Base-by-base conservation (phyloP, 2,113 vertebrate species). In the Cyprichromis sp. region DNA sequence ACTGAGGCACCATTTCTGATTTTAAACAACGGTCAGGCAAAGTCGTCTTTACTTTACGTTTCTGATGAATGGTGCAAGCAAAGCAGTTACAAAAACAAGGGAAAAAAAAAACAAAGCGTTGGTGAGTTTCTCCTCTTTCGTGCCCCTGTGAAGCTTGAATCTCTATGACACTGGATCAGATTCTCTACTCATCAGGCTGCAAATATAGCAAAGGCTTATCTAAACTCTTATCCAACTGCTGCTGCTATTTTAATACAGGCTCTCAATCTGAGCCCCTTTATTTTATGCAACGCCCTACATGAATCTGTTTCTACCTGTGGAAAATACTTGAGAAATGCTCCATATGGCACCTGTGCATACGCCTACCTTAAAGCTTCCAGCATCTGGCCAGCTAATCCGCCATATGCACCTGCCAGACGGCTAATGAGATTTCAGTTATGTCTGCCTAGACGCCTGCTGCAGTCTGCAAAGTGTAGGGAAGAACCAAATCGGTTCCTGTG, bases 371-470 rank as follows among this genome's bases (percentile, higher is more conserved):
- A 9, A 14, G 40, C 82, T 6, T 40, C 71, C n/a, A 6, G 42
- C 73, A 78, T 50, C 73, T 34, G 73, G 16, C 26, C 17, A 8
- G n/a, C 13, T 45, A 86, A 36, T 82, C 78, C 11, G 53, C 86
- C 85, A 86, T 61, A 71, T 81, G 61, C 73, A 47, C 26, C 16
- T 13, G 8, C 86, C 78, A 87, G 55, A 80, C 79, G 19, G 82
- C 59, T 86, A 90, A 92, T 80, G 73, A 47, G 89, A 90, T 92
- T 88, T 83, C 54, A 47, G 89, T 86, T 36, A 86, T 13, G 45
- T 57, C 47, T 63, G 17, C n/a, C 45, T 4, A 50, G 71, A 53
- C 10, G 6, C 9, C 86, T 21, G 21, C 53, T 17, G 81, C 76
- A 82, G 42, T 68, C 63, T 21, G 21, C 13, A n/a, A 31, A 42